Percentiles rank a stretch among this genome's conserved stretches.
phyloP scores from a whole-genome alignment of 2,888 invertebrate species.

The Heteropelma amictum region DNA sequence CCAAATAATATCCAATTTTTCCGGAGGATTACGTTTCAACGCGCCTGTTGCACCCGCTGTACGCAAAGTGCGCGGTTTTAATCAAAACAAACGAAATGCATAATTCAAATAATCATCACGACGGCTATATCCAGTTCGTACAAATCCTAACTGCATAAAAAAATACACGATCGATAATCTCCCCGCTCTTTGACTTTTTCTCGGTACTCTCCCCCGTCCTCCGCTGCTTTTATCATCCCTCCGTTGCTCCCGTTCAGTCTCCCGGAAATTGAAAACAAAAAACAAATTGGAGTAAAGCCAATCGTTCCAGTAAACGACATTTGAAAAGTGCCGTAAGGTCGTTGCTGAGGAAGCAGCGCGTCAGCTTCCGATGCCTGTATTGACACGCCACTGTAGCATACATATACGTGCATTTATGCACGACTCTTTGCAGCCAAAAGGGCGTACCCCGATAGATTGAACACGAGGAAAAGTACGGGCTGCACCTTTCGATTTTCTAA shows the following conservation, averaged over 20 bases:
- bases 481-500: neutral
- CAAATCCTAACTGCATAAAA: neutral
- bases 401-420: neutral
- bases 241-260: neutral
- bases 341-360: slow-evolving; percentile 53
- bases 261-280: neutral
- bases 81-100: too few species aligned
- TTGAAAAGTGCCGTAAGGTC: slow-evolving; percentile 47
- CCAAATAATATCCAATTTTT: too few species aligned
- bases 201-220: neutral
- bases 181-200: neutral
- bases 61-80: too few species aligned
- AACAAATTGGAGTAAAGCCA: slow-evolving; percentile 49
- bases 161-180: slow-evolving; percentile 8
- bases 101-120: neutral
- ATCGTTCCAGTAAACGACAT: slow-evolving; percentile 55
- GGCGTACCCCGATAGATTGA: neutral
- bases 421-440: neutral
- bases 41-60: too few species aligned
- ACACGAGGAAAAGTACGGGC: neutral
- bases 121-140: too few species aligned
- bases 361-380: slow-evolving; percentile 27
- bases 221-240: neutral
- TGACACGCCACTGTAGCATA: slow-evolving; percentile 16
- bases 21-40: too few species aligned